These are phyloP conservation scores for Periophthalmus modestus DNA, from an alignment of 2,113 vertebrate species.

Conservation along the genomic window DNA sequence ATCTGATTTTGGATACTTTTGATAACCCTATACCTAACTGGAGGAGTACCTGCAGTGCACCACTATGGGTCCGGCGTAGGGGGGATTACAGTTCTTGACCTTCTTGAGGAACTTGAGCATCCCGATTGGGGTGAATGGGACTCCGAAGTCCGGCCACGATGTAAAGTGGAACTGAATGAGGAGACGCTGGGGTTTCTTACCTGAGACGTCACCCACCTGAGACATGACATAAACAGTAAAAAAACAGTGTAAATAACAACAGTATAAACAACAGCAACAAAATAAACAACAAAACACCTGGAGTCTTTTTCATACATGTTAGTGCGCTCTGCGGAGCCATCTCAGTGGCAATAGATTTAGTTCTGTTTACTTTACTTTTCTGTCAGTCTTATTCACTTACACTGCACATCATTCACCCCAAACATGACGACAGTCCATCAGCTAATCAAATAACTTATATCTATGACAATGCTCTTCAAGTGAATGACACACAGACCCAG, in stretches of 20 bases:
- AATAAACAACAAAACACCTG: neutral
- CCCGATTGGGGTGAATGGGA: constrained; percentile 97
- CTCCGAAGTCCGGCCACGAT: constrained; percentile 98
- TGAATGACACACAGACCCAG: too few species aligned
- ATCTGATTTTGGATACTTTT: too few species aligned
- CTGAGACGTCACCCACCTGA: constrained; percentile 33
- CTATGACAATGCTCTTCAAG: too few species aligned
- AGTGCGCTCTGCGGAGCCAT: too few species aligned
- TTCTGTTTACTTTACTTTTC: too few species aligned
- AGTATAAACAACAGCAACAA: constrained; percentile 25
- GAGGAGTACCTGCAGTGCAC: constrained; percentile 92
- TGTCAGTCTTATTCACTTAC: too few species aligned
- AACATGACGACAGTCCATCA: too few species aligned
- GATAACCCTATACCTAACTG: too few species aligned
- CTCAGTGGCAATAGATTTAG: too few species aligned
- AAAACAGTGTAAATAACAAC: constrained; percentile 84
- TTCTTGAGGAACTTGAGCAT: constrained; percentile 99
- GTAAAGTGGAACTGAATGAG: constrained; percentile 97
- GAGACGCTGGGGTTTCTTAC: constrained; percentile 80
- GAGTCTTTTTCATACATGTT: too few species aligned
- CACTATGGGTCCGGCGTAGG: constrained; percentile 86
- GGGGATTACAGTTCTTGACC: constrained; percentile 86
- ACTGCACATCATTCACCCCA: too few species aligned
- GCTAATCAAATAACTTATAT: too few species aligned
- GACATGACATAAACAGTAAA: constrained; percentile 12